These are phyloP conservation scores for Tympanuchus pallidicinctus DNA, from an alignment of 2,113 vertebrate genomes.

Conservation along the genomic window DNA sequence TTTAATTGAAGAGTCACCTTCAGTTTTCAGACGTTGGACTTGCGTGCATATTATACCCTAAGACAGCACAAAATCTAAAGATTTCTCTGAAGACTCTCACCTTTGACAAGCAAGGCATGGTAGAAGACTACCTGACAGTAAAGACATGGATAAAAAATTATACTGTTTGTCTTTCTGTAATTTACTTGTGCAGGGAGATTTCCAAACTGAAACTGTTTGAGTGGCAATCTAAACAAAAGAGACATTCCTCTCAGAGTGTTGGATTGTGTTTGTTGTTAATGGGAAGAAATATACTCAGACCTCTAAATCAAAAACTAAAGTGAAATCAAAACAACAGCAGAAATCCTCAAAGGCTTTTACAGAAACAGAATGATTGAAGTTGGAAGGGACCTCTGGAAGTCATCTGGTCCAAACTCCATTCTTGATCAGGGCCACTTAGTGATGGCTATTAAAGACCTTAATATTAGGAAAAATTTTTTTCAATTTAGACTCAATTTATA, in stretches of 20 bases:
- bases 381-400: neutral
- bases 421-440: neutral
- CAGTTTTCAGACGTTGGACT: neutral
- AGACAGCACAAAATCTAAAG: neutral
- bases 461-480: neutral
- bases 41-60: neutral
- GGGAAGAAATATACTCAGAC: neutral
- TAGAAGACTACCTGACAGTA: neutral
- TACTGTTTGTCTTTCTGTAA: neutral
- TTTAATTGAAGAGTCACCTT: neutral
- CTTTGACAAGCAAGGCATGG: neutral
- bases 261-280: neutral
- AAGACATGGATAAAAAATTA: neutral
- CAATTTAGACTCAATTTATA: neutral
- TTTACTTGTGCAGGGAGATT: neutral
- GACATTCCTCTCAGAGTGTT: rapidly evolving
- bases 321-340: neutral
- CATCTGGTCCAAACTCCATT: rapidly evolving
- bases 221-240: neutral
- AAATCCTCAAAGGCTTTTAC: neutral
- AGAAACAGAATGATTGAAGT: neutral
- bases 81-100: neutral
- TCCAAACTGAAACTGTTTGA: neutral
- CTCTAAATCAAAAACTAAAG: neutral
- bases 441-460: neutral